Base-by-base conservation (phyloP, 92 coral and sea anemone species). In the Virgularia gustaviana region DNA sequence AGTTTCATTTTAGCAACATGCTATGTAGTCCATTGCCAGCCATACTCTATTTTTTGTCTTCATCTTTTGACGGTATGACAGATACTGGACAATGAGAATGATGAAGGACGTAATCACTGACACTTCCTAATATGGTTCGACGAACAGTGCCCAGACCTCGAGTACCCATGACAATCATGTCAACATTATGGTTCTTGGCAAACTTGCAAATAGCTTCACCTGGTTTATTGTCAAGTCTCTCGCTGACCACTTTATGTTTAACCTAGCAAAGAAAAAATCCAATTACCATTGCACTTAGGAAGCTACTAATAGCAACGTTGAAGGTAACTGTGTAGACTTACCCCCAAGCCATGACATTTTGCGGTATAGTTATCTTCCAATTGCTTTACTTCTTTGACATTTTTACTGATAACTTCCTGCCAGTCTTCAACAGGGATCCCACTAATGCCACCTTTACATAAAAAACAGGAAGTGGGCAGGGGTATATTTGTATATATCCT, bases 401-500 rank as follows among this genome's bases (percentile, higher is more conserved):
- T 58, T 36, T 72, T 83, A 16, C 34, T 20, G 73, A 82, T 49
- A 18, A 57, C 59, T 57, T 39, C 43, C 49, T 77, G 35, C 86
- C 86, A 82, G 34, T 82, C 83, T 1, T 58, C 83, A 57, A 67
- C 41, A 0, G 86, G 86, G 20, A 41, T 64, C n/a, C n/a, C n/a
- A 38, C 51, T 49, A 38, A 76, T 27, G 59, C 51, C 35, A 6
- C 52, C 74, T 67, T 33, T 8, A 11, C 9, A 58, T 7, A 13
- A 58, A 2, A 6, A 8, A n/a, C n/a, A n/a, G n/a, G n/a, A n/a
- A n/a, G n/a, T n/a, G n/a, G n/a, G n/a, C n/a, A n/a, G n/a, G n/a
- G n/a, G n/a, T n/a, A n/a, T n/a, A n/a, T n/a, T n/a, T n/a, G n/a
- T n/a, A n/a, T n/a, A n/a, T n/a, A n/a, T n/a, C n/a, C n/a, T n/a